Evolutionary conservation across 1,140 invertebrate species (phyloP).

Genomic region (Drosophila azteca): DNA sequence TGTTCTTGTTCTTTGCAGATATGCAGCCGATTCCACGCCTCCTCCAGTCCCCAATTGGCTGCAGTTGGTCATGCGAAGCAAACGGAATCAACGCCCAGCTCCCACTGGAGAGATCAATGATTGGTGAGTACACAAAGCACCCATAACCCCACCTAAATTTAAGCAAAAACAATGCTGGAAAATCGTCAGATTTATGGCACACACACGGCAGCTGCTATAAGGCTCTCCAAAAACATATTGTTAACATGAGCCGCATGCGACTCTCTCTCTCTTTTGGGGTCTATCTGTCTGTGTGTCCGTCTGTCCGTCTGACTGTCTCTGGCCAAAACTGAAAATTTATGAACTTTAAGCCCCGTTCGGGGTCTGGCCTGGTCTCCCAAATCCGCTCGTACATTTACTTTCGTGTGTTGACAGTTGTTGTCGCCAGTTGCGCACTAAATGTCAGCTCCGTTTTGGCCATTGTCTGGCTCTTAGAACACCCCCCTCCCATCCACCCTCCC

Average conservation of each 20-base stretch:
- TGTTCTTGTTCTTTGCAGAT: slow-evolving; percentile 43
- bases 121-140: slow-evolving; percentile 51
- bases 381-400: slow-evolving; percentile 67
- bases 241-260: slow-evolving; percentile 59
- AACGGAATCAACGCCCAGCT: slow-evolving; percentile 66
- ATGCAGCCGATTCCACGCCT: slow-evolving; percentile 75
- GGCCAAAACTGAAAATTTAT: slow-evolving; percentile 61
- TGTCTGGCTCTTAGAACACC: slow-evolving; percentile 54
- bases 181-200: slow-evolving; percentile 72
- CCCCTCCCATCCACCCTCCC: neutral
- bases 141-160: slow-evolving; percentile 10
- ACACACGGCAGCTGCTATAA: slow-evolving; percentile 68
- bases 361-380: slow-evolving; percentile 13
- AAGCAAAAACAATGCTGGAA: slow-evolving; percentile 39
- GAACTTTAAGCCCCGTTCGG: slow-evolving; percentile 62
- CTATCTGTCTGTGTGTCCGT: neutral
- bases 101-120: slow-evolving; percentile 49
- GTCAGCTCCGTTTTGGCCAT: slow-evolving; percentile 67
- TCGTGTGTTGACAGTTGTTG: slow-evolving; percentile 79
- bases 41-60: slow-evolving; percentile 81
- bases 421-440: slow-evolving; percentile 66
- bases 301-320: neutral
- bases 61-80: slow-evolving; percentile 82
- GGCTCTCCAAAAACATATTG: slow-evolving; percentile 66
- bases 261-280: neutral